Evolutionary conservation across 2,113 vertebrate genomes (phyloP), one percentile per base, ranked within the genome.

Genomic region (Oreochromis spilurus): DNA sequence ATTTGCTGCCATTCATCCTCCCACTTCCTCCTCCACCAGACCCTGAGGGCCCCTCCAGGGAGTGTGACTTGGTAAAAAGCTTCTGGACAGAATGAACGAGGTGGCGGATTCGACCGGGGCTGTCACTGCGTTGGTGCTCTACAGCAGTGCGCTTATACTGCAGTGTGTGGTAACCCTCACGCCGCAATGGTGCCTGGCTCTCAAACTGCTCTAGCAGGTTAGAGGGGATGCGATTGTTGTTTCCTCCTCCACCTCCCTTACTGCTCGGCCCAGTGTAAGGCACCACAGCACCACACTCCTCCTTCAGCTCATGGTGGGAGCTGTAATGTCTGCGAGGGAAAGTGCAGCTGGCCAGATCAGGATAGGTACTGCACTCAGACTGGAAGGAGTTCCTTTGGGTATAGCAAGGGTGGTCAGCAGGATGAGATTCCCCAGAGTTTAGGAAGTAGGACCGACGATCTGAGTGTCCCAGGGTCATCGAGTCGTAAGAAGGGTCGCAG

Each of bases 71-170:
- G 96, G 98, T 31, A 96, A 99, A 92, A 78, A 99, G 98, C 93
- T 98, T 97, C 95, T 99, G 98, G 57, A 99, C 98, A 0, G 98
- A 99, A 89, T 99, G 98, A 54, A 99, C 98, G 0, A 99, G 97
- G 92, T 99, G 98, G 78, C 98, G 98, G 85, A 99, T 99, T 72
- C 98, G 97, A 1, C 98, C 98, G 0, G 98, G 98, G 92, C 98
- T 99, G 94, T 99, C 98, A 0, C 98, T 98, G 1, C 98, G 97
- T 91, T 98, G 98, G 88, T 96, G 96, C 93, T 99, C 98, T 0
- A 97, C 97, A 0, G 96, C 95, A 0, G 97, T 97, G 5, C 98
- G 96, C 80, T 98, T 98, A 93, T 99, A 99, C 94, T 99, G 98
- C 31, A 99, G 97, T 0, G 98, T 99, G 96, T 98, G 98, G 96